These are phyloP conservation scores for Recurvirostra avosetta DNA, from an alignment of 2,113 vertebrate species.

Conservation along the genomic window DNA sequence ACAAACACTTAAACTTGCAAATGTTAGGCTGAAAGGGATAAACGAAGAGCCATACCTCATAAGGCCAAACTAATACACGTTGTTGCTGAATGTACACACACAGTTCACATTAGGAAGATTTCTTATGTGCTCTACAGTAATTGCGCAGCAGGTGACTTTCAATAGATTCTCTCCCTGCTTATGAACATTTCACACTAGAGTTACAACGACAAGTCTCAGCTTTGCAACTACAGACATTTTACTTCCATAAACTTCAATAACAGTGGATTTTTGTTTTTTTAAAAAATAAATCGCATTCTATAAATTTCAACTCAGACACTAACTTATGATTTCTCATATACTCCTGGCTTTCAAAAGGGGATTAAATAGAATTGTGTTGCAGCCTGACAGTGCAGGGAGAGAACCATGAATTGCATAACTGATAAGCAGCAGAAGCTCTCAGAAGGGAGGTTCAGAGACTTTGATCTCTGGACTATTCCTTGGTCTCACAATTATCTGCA, in stretches of 20 bases:
- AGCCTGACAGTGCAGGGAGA: background rate
- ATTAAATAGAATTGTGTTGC: background rate
- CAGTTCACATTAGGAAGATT: background rate
- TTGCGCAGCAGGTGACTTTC: background rate
- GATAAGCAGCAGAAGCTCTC: background rate
- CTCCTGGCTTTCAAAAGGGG: background rate
- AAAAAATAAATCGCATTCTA: background rate
- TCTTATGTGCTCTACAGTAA: background rate
- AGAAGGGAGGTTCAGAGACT: background rate
- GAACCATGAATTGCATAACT: background rate
- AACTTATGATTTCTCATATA: background rate
- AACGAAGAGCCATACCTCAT: background rate
- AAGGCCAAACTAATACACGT: background rate
- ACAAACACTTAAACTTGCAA: background rate
- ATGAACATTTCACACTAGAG: background rate
- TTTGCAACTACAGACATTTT: background rate
- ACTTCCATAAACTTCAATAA: background rate
- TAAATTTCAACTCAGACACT: background rate
- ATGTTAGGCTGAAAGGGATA: background rate
- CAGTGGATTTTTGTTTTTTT: background rate
- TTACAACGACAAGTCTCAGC: background rate
- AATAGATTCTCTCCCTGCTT: background rate
- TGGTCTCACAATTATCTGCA: background rate
- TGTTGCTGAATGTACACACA: background rate
- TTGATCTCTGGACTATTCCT: background rate